Evolutionary conservation across 1,140 invertebrate genomes (phyloP), one percentile per base, ranked within the genome.

Genomic region (Aphis gossypii): DNA sequence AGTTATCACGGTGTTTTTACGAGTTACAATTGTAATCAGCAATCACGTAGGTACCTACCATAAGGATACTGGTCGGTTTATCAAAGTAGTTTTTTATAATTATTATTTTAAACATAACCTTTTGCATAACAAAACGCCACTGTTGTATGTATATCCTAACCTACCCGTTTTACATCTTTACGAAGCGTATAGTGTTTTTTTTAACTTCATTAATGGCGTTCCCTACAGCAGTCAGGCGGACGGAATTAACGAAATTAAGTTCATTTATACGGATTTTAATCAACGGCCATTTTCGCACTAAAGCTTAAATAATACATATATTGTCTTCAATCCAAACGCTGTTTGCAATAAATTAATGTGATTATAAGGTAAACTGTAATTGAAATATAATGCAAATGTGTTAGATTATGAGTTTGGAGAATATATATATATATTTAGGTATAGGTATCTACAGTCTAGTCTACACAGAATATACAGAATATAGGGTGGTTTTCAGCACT

Each of bases 11-110:
- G 46, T 91, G 90, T 91, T 91, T 68, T 91, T 91, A 91, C 44
- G 90, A 91, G 90, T 76, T 91, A 91, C 90, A 91, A 91, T 91
- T 76, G 90, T 91, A 91, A 91, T 91, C 44, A 56, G 87, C 46
- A 38, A 89, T 56, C 51, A 41, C 88, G 51, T 56, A 44, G 30
- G 30, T 41, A 68, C 54, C 90, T 41, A 68, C 54, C 90, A 76
- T 91, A 91, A 76, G 60, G 56, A 91, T 68, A 89, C 46, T 2
- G 51, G 41, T 76, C 56, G 60, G 60, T 68, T 91, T 91, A 91
- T 76, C 90, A 48, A 76, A 68, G 38, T 30, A 44, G 44, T 76
- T 91, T 91, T 68, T 91, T 38, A 56, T 90, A n/a, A 90, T 90
- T 90, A 76, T 60, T 76, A 30, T 91, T 91, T 91, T 91, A 68